phyloP scores from a whole-genome alignment of 2,113 vertebrate species.

The Sinocyclocheilus anshuiensis region DNA sequence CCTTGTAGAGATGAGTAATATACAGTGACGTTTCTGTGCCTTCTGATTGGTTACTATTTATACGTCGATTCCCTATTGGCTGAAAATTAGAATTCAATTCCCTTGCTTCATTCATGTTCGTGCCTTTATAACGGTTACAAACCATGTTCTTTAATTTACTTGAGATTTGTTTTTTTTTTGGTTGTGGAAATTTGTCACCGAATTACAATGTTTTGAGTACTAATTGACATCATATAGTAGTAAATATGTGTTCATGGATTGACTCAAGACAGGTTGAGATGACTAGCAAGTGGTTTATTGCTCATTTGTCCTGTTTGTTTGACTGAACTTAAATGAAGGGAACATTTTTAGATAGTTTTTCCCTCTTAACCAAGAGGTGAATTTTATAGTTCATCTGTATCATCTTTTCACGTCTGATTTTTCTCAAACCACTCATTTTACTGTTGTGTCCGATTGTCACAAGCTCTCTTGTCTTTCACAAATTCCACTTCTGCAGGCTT shows the following conservation, averaged over 20 bases:
- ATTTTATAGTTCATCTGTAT: background rate
- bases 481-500: background rate
- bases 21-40: constrained; percentile 67
- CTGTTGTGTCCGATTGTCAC: background rate
- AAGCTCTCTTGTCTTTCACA: background rate
- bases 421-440: background rate
- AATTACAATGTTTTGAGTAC: background rate
- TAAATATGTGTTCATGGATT: background rate
- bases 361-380: background rate
- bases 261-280: constrained; percentile 32
- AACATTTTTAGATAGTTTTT: background rate
- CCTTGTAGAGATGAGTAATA: constrained; percentile 42
- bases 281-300: background rate
- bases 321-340: background rate
- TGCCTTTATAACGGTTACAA: constrained; percentile 22
- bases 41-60: constrained; percentile 54
- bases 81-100: constrained; percentile 44
- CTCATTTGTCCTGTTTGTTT: background rate
- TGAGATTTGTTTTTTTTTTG: background rate
- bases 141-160: background rate
- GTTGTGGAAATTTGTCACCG: background rate
- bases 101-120: constrained; percentile 36
- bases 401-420: background rate
- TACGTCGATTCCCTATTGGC: constrained; percentile 50
- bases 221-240: constrained; percentile 36